These are phyloP conservation scores for Sphenodon punctatus DNA, from an alignment of 2,797 vertebrate species.

Conservation along the genomic window DNA sequence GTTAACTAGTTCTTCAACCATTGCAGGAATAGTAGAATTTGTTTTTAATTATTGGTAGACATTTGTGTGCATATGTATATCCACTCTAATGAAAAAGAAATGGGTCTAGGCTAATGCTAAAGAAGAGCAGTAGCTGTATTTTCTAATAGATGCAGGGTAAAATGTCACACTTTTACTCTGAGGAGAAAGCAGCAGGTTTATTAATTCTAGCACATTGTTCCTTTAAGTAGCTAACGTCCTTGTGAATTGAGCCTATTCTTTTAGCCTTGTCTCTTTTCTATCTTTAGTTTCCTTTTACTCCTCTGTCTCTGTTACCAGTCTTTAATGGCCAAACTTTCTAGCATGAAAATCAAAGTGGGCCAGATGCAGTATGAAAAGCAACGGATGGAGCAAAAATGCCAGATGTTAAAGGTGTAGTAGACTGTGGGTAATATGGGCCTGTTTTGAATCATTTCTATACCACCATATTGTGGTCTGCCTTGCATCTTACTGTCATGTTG, in stretches of 20 bases:
- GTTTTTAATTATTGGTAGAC: too few relatives aligned
- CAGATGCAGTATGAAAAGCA: slow-evolving; percentile 99
- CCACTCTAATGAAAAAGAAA: not conserved
- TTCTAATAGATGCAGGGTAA: slow-evolving; percentile 13
- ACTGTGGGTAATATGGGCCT: slow-evolving; percentile 57
- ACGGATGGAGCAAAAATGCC: slow-evolving; percentile 92
- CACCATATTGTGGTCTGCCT: slow-evolving; percentile 3
- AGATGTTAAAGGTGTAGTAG: slow-evolving; percentile 90
- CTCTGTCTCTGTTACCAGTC: slow-evolving; percentile 87
- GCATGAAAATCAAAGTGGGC: slow-evolving; percentile 99
- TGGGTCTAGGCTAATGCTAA: not conserved
- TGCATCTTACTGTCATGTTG: slow-evolving; percentile 51
- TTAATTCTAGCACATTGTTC: slow-evolving; percentile 17
- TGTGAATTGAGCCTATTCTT: slow-evolving; percentile 12
- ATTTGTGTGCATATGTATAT: too few relatives aligned
- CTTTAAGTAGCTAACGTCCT: slow-evolving; percentile 51
- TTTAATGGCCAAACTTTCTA: slow-evolving; percentile 99
- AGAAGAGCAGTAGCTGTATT: not conserved
- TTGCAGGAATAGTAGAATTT: too few relatives aligned
- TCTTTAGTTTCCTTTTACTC: slow-evolving; percentile 74
- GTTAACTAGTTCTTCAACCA: too few relatives aligned
- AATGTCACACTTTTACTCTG: not conserved
- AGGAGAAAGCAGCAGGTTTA: not conserved
- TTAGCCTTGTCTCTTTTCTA: slow-evolving; percentile 72
- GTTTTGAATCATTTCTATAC: slow-evolving; percentile 28